A percentile compares a stretch with the other conserved stretches of the same genome.
phyloP scores from a whole-genome alignment of 2,797 vertebrate genomes.

The Lacerta viridis region DNA sequence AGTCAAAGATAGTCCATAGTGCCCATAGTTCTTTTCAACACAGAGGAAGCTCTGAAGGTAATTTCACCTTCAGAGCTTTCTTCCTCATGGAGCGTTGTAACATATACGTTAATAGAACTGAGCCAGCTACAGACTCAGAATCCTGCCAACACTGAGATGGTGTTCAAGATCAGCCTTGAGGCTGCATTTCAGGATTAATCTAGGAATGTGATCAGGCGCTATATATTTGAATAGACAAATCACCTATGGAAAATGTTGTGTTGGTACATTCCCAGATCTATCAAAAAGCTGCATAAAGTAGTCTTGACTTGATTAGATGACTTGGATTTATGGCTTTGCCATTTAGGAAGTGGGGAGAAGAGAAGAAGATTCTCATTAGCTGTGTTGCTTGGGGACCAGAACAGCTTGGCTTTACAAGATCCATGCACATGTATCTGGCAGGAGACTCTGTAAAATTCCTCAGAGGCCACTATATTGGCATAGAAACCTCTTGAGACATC shows the following conservation, averaged over 20 bases:
- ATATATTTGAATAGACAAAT: neutral
- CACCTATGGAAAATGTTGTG: neutral
- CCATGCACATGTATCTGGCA: neutral
- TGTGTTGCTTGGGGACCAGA: neutral
- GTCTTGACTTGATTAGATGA: neutral
- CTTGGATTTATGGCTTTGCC: too few relatives aligned
- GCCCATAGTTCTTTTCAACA: neutral
- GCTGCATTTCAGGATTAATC: neutral
- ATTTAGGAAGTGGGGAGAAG: too few relatives aligned
- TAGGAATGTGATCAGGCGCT: neutral
- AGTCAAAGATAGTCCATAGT: neutral
- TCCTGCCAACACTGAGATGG: neutral
- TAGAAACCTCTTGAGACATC: neutral
- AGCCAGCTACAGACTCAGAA: neutral
- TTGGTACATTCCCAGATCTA: neutral
- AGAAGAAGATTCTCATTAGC: neutral
- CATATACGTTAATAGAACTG: neutral
- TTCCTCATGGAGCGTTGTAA: neutral
- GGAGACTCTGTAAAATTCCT: neutral
- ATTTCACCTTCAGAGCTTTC: neutral
- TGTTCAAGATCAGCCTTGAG: neutral
- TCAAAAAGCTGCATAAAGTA: neutral
- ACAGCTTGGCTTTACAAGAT: neutral
- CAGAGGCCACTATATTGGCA: neutral
- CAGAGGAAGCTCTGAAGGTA: neutral